These are phyloP conservation scores for Cydia amplana DNA, from an alignment of 1,140 invertebrate species.

Conservation along the genomic window DNA sequence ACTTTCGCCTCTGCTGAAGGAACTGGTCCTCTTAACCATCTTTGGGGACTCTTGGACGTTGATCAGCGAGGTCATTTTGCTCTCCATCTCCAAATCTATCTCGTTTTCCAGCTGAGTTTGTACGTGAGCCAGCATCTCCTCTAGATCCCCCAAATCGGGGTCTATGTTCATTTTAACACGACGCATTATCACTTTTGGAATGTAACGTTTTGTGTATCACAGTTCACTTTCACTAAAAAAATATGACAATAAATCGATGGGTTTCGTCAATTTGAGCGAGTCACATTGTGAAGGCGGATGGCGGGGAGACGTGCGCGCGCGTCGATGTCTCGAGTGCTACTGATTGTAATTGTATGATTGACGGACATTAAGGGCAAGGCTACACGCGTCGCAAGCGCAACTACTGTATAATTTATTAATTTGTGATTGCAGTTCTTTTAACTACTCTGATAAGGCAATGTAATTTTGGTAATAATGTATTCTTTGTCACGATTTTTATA, in stretches of 20 bases:
- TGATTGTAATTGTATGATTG: conserved; percentile 20
- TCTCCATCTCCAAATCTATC: conserved; percentile 67
- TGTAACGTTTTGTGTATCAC: conserved; percentile 39
- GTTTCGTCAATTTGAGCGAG: not conserved
- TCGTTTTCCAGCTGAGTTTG: conserved; percentile 75
- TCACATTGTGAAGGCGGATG: not conserved
- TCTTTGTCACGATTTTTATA: no score
- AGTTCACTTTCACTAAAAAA: conserved; percentile 33
- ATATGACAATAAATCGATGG: not conserved
- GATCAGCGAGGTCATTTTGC: conserved; percentile 61
- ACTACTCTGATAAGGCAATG: not conserved
- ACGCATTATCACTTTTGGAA: conserved; percentile 56
- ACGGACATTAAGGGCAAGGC: conserved; percentile 31
- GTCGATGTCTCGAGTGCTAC: conserved; percentile 39
- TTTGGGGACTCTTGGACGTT: conserved; percentile 69
- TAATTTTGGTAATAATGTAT: not conserved
- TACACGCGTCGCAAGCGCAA: conserved; percentile 20
- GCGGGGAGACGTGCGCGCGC: conserved; percentile 43
- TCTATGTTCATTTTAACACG: conserved; percentile 65
- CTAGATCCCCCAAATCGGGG: conserved; percentile 73
- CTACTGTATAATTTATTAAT: not conserved
- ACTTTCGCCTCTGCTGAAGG: conserved; percentile 51
- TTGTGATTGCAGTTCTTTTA: not conserved
- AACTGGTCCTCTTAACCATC: conserved; percentile 54
- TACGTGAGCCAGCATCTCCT: conserved; percentile 75